phyloP scores from a whole-genome alignment of 2,888 invertebrate species.

The Spatulosminthurus flaviceps region DNA sequence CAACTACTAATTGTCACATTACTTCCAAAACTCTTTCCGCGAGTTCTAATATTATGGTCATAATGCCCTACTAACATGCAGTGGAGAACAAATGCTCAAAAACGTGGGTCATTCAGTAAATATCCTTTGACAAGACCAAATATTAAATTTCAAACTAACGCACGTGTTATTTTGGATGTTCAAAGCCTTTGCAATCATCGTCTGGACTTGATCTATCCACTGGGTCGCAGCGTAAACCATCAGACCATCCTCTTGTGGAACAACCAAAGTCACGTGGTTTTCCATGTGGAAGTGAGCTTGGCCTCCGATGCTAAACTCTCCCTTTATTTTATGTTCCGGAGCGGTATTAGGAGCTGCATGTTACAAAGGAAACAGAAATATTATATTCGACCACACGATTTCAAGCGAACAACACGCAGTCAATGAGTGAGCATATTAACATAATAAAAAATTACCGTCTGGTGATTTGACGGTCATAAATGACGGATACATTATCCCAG shows the following conservation, averaged over 20 bases:
- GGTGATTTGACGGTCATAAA: conserved; percentile 24
- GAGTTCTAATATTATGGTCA: too few species aligned
- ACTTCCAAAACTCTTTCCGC: too few species aligned
- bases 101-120: too few species aligned
- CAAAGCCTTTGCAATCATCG: conserved; percentile 71
- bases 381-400: too few species aligned
- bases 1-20: too few species aligned
- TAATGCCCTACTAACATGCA: too few species aligned
- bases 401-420: too few species aligned
- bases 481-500: neutral
- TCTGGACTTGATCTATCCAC: conserved; percentile 73
- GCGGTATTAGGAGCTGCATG: conserved; percentile 19
- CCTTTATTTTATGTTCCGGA: conserved; percentile 68
- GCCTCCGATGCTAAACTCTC: conserved; percentile 68
- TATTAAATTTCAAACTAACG: too few species aligned
- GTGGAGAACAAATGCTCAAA: too few species aligned
- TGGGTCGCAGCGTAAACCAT: conserved; percentile 73
- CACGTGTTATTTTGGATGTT: conserved; percentile 73
- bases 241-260: conserved; percentile 77
- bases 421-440: too few species aligned
- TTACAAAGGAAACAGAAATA: too few species aligned
- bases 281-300: conserved; percentile 84
- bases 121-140: too few species aligned
- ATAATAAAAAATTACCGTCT: conserved; percentile 21
- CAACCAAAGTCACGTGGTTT: conserved; percentile 74